phyloP scores from a whole-genome alignment of 2,888 invertebrate genomes.

The Melinopterus prodromus region DNA sequence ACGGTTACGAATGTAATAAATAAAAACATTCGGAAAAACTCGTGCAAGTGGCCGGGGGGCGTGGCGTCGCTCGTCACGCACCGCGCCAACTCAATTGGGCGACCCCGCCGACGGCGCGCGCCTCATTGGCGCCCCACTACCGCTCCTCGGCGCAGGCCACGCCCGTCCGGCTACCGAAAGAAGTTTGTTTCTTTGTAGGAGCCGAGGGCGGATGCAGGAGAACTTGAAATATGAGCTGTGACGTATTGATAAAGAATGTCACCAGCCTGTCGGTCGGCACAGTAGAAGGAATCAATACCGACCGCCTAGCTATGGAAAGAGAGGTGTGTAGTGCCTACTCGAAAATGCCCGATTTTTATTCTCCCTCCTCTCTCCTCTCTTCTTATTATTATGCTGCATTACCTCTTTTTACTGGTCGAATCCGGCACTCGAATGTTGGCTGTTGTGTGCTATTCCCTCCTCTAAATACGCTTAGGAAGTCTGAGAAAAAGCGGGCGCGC shows the following conservation, averaged over 20 bases:
- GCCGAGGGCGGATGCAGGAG: slow-evolving; percentile 61
- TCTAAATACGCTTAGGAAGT: slow-evolving; percentile 15
- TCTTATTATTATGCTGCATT: slow-evolving; percentile 4
- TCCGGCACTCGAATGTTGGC: neutral
- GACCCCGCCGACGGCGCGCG: slow-evolving; percentile 46
- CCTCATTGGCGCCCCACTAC: slow-evolving; percentile 56
- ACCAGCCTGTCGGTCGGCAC: slow-evolving; percentile 69
- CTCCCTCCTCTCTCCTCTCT: neutral
- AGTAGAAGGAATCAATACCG: slow-evolving; percentile 59
- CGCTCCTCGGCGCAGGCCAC: slow-evolving; percentile 46
- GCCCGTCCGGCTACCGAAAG: slow-evolving; percentile 58
- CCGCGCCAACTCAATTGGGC: slow-evolving; percentile 66
- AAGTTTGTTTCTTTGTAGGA: slow-evolving; percentile 69
- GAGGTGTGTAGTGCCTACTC: slow-evolving; percentile 50
- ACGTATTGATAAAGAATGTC: slow-evolving; percentile 73
- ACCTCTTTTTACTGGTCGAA: slow-evolving; percentile 4
- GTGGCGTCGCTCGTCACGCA: slow-evolving; percentile 60
- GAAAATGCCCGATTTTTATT: slow-evolving; percentile 45
- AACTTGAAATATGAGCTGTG: slow-evolving; percentile 64
- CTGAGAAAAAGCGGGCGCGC: neutral
- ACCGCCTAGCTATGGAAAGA: slow-evolving; percentile 24
- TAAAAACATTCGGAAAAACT: slow-evolving; percentile 69
- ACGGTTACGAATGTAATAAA: slow-evolving; percentile 77
- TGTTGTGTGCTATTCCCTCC: neutral
- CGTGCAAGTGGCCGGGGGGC: slow-evolving; percentile 58